phyloP scores from a whole-genome alignment of 2,797 vertebrate genomes.

The Gadopsis marmoratus region DNA sequence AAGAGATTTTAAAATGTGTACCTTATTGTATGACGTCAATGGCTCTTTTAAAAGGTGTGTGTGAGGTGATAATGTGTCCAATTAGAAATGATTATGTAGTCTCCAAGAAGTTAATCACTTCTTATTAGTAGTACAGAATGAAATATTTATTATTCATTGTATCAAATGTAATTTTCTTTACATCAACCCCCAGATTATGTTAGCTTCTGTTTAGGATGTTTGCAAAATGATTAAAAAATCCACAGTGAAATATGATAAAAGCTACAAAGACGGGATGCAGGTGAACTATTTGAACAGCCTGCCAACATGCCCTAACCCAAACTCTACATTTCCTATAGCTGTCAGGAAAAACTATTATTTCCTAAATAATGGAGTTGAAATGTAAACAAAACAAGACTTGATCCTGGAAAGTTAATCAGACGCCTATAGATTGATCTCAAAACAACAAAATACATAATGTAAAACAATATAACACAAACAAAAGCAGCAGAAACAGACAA shows the following conservation, averaged over 20 bases:
- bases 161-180: not conserved
- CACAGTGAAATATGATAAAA: not conserved
- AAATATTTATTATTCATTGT: conserved; percentile 9
- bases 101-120: not conserved
- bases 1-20: not conserved
- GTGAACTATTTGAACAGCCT: not conserved
- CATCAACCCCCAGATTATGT: not conserved
- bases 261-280: not conserved
- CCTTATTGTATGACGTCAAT: not conserved
- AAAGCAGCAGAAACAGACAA: not conserved
- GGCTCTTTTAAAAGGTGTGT: not conserved
- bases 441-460: not conserved
- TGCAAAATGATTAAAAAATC: not conserved
- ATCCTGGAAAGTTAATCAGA: not conserved
- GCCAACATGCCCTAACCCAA: too few species aligned
- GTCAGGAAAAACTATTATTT: not conserved
- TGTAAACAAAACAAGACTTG: not conserved
- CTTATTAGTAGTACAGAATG: not conserved
- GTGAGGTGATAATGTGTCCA: not conserved
- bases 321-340: not conserved
- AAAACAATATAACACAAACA: not conserved
- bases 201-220: not conserved
- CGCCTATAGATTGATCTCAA: not conserved
- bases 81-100: not conserved
- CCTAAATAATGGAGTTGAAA: not conserved